A percentile compares a stretch with the other conserved stretches of the same genome.
Conservation (phyloP, 2,113 vertebrate genomes). For the Hippocampus zosterae region DNA sequence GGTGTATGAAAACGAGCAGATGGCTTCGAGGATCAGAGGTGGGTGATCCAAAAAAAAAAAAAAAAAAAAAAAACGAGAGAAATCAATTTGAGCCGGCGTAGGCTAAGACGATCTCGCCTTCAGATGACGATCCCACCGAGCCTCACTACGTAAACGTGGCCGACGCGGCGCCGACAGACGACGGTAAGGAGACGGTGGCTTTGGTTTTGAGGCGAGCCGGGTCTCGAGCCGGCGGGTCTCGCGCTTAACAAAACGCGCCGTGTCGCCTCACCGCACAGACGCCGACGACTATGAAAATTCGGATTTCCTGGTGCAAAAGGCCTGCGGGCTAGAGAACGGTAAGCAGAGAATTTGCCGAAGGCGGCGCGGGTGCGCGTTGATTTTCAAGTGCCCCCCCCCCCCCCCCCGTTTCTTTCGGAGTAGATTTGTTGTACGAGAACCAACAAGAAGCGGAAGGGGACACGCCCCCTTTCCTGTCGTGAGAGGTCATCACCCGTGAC, state of each 20-base stretch:
- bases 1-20: conserved; percentile 27
- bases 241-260: not conserved
- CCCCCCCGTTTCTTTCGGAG: not conserved
- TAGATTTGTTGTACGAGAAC: not conserved
- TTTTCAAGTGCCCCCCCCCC: not conserved
- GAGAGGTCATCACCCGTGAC: not conserved
- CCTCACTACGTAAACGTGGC: conserved; percentile 41
- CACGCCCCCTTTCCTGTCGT: not conserved
- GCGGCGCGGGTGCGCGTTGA: not conserved
- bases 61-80: no score
- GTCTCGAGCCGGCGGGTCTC: not conserved
- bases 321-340: not conserved
- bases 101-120: not conserved
- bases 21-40: not conserved
- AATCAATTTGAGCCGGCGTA: conserved; percentile 7
- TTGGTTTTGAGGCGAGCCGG: not conserved
- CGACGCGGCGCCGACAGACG: not conserved
- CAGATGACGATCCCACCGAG: not conserved
- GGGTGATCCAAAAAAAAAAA: conserved; percentile 10
- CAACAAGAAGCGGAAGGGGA: no score
- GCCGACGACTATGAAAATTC: conserved; percentile 54
- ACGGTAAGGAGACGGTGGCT: conserved; percentile 23
- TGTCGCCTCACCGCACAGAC: conserved; percentile 26
- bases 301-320: conserved; percentile 1
- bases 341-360: not conserved